These are phyloP conservation scores for Pachycephala philippinensis DNA, from an alignment of 2,113 vertebrate species.

Conservation along the genomic window DNA sequence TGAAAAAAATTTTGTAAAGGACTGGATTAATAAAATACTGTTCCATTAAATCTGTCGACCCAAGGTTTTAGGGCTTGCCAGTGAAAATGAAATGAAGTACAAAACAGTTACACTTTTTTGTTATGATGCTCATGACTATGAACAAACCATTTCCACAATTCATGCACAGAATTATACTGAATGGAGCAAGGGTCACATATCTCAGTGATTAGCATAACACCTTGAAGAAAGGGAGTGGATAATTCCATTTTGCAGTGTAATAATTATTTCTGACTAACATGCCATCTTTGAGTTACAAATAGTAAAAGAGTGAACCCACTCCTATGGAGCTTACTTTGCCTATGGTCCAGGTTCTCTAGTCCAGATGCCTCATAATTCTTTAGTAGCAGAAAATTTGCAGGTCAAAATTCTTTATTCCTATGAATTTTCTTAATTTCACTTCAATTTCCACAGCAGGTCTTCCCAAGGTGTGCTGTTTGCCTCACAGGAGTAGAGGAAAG, in stretches of 20 bases:
- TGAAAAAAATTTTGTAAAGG: not conserved
- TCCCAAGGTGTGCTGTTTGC: not conserved
- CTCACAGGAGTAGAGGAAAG: not conserved
- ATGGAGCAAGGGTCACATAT: not conserved
- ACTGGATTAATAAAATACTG: not conserved
- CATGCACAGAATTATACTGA: not conserved
- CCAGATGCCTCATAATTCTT: not conserved
- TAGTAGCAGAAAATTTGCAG: not conserved
- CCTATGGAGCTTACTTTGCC: accelerated
- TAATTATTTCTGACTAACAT: not conserved
- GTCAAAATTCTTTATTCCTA: not conserved
- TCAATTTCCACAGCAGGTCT: not conserved
- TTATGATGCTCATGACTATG: not conserved
- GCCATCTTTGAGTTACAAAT: not conserved
- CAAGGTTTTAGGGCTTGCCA: not conserved
- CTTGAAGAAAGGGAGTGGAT: not conserved
- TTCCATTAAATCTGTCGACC: not conserved
- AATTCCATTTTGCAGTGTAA: not conserved
- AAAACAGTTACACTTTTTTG: not conserved
- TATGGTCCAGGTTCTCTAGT: not conserved
- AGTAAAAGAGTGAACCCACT: not conserved
- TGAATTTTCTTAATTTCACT: not conserved
- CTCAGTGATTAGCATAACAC: not conserved
- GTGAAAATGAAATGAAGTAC: not conserved
- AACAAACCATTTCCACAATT: not conserved